phyloP scores from a whole-genome alignment of 92 coral and sea anemone species.

The Micromussa lordhowensis region DNA sequence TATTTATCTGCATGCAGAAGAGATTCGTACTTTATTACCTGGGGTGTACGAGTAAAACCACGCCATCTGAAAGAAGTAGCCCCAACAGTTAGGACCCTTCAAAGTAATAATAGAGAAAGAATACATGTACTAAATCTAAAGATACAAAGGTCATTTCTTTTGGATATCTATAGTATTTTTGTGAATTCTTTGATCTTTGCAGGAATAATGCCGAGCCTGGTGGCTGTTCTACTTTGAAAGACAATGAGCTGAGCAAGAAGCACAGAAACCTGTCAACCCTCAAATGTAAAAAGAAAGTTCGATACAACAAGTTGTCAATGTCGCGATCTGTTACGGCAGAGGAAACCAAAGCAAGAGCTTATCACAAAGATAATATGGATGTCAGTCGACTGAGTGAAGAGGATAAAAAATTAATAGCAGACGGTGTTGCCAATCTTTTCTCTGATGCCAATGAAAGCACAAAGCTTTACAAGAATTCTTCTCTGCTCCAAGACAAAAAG shows the following conservation, averaged over 20 bases:
- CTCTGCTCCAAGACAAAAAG: not conserved
- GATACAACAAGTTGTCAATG: conserved; percentile 72
- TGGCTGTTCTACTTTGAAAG: conserved; percentile 35
- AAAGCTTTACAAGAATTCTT: conserved; percentile 33
- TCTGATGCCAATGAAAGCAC: conserved; percentile 45
- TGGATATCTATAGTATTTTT: not conserved
- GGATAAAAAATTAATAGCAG: not conserved
- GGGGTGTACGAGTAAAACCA: too few relatives aligned
- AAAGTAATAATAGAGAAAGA: too few relatives aligned
- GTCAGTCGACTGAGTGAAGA: not conserved
- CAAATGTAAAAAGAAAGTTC: conserved; percentile 72
- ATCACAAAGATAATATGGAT: not conserved
- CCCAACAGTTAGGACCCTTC: too few relatives aligned
- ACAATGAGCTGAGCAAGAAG: conserved; percentile 42
- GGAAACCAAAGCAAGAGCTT: not conserved
- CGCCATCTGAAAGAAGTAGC: too few relatives aligned
- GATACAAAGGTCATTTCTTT: too few relatives aligned
- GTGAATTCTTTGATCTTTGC: not conserved
- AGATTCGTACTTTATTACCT: too few relatives aligned
- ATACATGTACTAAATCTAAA: too few relatives aligned
- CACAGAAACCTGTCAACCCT: conserved; percentile 74
- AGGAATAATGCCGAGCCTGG: conserved; percentile 23
- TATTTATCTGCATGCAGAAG: too few relatives aligned
- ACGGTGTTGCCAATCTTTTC: not conserved
- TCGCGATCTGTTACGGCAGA: not conserved